Percentiles rank a stretch among this genome's conserved stretches.
Conservation (phyloP, 2,888 invertebrate species). For the Eupithecia inturbata region DNA sequence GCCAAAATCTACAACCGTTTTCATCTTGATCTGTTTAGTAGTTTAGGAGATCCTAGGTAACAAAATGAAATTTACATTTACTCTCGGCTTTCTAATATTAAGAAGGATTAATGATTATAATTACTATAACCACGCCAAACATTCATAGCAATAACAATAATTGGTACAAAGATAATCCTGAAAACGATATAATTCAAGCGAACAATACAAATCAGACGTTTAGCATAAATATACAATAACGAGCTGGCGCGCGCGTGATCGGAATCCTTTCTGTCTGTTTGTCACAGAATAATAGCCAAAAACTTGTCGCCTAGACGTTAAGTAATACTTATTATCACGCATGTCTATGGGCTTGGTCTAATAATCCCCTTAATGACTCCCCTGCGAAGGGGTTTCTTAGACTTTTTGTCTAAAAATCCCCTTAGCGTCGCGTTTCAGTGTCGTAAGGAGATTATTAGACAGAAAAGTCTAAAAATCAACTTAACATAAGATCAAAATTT, state of each 20-base stretch:
- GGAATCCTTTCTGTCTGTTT: slow-evolving; percentile 31
- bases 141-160: slow-evolving; percentile 12
- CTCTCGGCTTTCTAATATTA: not conserved
- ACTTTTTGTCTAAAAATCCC: too few relatives aligned
- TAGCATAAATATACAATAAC: slow-evolving; percentile 41
- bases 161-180: slow-evolving; percentile 16
- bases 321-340: slow-evolving; percentile 1
- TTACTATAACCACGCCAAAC: not conserved
- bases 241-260: slow-evolving; percentile 37
- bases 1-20: too few relatives aligned
- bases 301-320: slow-evolving; percentile 26
- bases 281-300: slow-evolving; percentile 21
- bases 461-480: too few relatives aligned
- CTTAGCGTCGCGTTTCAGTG: too few relatives aligned
- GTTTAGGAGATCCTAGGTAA: too few relatives aligned
- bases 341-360: slow-evolving; percentile 3
- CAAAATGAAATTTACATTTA: too few relatives aligned
- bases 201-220: slow-evolving; percentile 27
- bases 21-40: too few relatives aligned
- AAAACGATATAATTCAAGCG: slow-evolving; percentile 23
- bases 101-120: too few relatives aligned
- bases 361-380: too few relatives aligned
- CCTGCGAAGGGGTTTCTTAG: too few relatives aligned
- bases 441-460: too few relatives aligned
- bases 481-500: too few relatives aligned